phyloP scores from a whole-genome alignment of 2,797 vertebrate genomes.

The Lutjanus argentimaculatus region DNA sequence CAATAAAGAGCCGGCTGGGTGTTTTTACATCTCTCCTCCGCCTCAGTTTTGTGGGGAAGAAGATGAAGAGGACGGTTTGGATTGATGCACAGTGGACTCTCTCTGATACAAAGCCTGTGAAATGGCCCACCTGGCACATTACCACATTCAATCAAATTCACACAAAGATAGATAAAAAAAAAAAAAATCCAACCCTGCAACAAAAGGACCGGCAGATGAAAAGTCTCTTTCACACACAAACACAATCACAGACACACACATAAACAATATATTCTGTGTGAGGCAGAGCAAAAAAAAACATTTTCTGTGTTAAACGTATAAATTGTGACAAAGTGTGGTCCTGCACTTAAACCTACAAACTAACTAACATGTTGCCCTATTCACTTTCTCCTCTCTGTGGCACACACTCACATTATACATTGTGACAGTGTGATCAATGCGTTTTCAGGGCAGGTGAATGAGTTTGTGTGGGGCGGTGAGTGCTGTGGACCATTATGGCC shows the following conservation, averaged over 20 bases:
- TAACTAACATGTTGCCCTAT: neutral
- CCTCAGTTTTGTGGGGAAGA: constrained; percentile 8
- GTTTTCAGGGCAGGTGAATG: constrained; percentile 47
- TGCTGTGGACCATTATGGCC: constrained; percentile 30
- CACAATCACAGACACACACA: neutral
- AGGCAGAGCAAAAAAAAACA: neutral
- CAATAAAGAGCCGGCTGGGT: constrained; percentile 38
- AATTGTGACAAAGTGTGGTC: neutral
- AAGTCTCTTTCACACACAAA: constrained; percentile 8
- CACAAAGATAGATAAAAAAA: constrained; percentile 22
- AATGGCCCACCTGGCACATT: constrained; percentile 54
- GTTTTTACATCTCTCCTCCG: constrained; percentile 36
- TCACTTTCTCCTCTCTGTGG: neutral
- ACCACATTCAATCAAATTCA: constrained; percentile 38
- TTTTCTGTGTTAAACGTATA: neutral
- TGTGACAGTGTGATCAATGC: constrained; percentile 31
- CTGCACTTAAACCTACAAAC: neutral
- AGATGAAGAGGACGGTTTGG: constrained; percentile 32
- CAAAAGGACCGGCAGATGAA: constrained; percentile 42
- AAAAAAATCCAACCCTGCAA: neutral
- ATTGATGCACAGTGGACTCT: constrained; percentile 6
- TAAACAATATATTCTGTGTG: neutral
- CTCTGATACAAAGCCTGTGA: constrained; percentile 34
- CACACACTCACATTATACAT: neutral
- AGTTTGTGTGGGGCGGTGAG: constrained; percentile 19